A percentile compares a stretch with the other conserved stretches of the same genome.
These are phyloP conservation scores for Labia minor DNA, from an alignment of 2,888 invertebrate genomes.

Conservation along the genomic window DNA sequence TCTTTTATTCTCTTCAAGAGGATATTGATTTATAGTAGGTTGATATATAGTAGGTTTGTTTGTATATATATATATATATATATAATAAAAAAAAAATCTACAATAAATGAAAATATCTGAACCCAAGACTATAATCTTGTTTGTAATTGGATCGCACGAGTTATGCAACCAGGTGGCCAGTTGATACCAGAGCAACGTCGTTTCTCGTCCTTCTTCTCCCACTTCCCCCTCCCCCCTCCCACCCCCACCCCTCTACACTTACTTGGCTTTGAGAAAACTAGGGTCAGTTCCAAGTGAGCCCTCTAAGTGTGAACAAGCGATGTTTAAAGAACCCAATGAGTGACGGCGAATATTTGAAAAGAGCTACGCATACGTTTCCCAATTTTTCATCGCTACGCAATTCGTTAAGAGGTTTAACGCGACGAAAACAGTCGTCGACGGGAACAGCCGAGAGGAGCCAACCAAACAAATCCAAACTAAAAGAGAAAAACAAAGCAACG, in stretches of 20 bases:
- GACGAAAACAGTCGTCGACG: too few species aligned
- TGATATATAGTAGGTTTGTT: too few species aligned
- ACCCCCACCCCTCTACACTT: neutral
- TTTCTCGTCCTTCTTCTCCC: neutral
- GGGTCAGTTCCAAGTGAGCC: neutral
- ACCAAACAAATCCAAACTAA: too few species aligned
- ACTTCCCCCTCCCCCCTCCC: neutral
- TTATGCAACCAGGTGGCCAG: neutral
- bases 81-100: too few species aligned
- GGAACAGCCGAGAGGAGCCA: too few species aligned
- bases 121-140: neutral
- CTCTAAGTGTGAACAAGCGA: neutral
- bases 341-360: neutral
- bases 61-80: too few species aligned
- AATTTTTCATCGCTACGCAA: neutral
- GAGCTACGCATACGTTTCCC: neutral
- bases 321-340: neutral
- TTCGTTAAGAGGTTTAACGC: neutral
- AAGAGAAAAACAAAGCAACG: too few species aligned
- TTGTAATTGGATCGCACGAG: neutral
- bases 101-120: too few species aligned
- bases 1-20: too few species aligned
- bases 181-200: neutral
- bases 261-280: neutral
- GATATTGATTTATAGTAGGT: too few species aligned